phyloP scores from a whole-genome alignment of 2,113 vertebrate genomes.

The Herpailurus yagouaroundi region DNA sequence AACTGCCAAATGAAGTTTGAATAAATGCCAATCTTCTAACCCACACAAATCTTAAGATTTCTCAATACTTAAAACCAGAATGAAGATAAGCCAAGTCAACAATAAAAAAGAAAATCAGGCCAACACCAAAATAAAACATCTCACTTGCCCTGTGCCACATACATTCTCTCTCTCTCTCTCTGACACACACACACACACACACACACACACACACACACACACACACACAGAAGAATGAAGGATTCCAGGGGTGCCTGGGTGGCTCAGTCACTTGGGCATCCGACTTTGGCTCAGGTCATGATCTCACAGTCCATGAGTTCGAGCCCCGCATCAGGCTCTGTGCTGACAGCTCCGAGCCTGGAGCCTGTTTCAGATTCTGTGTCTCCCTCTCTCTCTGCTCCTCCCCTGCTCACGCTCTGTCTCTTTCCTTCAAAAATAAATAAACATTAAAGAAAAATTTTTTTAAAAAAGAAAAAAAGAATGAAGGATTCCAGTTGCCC shows the following conservation, averaged over 20 bases:
- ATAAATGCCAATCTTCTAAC: constrained; percentile 35
- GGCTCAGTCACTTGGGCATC: too few species aligned
- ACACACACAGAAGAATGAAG: not conserved
- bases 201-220: not conserved
- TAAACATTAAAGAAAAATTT: too few species aligned
- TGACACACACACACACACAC: not conserved
- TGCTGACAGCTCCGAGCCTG: too few species aligned
- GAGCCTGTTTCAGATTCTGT: too few species aligned
- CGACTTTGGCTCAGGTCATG: too few species aligned
- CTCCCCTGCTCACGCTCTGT: too few species aligned
- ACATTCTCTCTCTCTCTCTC: not conserved
- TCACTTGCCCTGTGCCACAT: not conserved
- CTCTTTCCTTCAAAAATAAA: too few species aligned
- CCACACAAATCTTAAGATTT: constrained; percentile 44
- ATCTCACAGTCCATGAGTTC: too few species aligned
- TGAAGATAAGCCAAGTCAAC: constrained; percentile 24
- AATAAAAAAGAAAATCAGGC: constrained; percentile 1
- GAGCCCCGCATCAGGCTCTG: too few species aligned
- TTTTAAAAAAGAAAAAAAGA: too few species aligned
- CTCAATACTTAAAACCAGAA: constrained; percentile 35
- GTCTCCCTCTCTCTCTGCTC: too few species aligned
- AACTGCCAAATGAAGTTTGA: constrained; percentile 41
- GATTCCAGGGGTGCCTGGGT: not conserved
- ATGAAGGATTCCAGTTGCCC: not conserved
- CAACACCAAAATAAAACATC: not conserved